phyloP scores from a whole-genome alignment of 2,113 vertebrate genomes.

The Zootoca vivipara region DNA sequence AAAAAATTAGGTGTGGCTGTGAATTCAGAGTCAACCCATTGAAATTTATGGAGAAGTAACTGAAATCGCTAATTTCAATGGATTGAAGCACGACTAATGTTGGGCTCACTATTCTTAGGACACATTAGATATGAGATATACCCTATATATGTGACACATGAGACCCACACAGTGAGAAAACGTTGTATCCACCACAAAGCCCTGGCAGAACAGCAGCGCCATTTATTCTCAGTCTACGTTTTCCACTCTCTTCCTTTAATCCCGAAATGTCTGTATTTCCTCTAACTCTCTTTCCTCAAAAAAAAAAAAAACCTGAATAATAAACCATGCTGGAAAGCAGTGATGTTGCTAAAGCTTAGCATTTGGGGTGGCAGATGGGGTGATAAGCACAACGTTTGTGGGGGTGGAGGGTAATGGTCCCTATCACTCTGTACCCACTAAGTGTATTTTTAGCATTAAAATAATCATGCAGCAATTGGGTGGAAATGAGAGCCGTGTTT shows the following conservation, averaged over 20 bases:
- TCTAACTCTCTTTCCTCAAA: constrained; percentile 77
- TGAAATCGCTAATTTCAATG: no score
- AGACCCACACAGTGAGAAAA: not conserved
- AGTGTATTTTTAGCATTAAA: constrained; percentile 77
- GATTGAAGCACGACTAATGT: no score
- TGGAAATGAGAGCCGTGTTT: constrained; percentile 65
- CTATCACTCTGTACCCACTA: constrained; percentile 71
- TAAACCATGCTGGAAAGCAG: constrained; percentile 81
- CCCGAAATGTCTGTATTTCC: constrained; percentile 71
- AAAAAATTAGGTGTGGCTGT: no score
- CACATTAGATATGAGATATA: no score
- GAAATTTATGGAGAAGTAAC: no score
- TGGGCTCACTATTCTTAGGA: no score
- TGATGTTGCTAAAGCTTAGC: constrained; percentile 80
- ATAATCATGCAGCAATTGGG: constrained; percentile 74
- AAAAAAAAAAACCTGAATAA: constrained; percentile 71
- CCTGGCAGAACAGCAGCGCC: constrained; percentile 54
- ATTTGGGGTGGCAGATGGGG: constrained; percentile 85
- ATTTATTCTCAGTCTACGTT: constrained; percentile 59
- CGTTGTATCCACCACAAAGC: not conserved
- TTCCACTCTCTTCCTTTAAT: constrained; percentile 72
- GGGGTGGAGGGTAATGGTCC: constrained; percentile 74
- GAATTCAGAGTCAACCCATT: no score
- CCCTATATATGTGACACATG: no score
- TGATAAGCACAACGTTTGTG: constrained; percentile 80